A percentile compares a stretch with the other conserved stretches of the same genome.
phyloP scores from a whole-genome alignment of 2,888 invertebrate genomes.

The Leptopterna dolabrata region DNA sequence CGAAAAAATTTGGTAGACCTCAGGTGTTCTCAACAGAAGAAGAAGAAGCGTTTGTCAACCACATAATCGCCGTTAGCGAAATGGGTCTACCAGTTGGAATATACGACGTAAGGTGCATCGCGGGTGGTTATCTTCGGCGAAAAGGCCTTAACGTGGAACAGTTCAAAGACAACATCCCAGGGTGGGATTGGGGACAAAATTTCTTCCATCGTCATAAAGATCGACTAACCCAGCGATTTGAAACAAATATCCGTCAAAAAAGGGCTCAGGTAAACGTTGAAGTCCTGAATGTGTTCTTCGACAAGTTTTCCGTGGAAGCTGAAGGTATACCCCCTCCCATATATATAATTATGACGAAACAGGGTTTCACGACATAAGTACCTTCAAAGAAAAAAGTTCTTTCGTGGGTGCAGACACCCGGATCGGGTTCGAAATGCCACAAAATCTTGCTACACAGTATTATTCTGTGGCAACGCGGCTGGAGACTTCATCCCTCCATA shows the following conservation, averaged over 20 bases:
- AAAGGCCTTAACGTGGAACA: constrained; percentile 3
- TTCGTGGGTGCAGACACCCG: background rate
- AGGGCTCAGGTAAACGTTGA: constrained; percentile 21
- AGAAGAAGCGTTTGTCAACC: constrained; percentile 28
- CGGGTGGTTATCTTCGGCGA: constrained; percentile 12
- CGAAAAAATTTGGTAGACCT: constrained; percentile 16
- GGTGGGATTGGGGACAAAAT: constrained; percentile 11
- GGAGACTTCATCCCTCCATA: constrained; percentile 66
- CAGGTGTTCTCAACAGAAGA: constrained; percentile 17
- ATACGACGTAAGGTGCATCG: background rate
- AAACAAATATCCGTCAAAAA: constrained; percentile 24
- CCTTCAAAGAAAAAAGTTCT: constrained; percentile 23
- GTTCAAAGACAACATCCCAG: constrained; percentile 4
- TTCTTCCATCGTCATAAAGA: constrained; percentile 6
- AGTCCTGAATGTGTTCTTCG: background rate
- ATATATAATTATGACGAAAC: background rate
- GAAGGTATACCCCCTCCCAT: background rate
- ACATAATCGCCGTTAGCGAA: constrained; percentile 32
- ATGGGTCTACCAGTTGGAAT: constrained; percentile 21
- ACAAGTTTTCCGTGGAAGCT: constrained; percentile 25
- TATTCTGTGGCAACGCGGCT: constrained; percentile 61
- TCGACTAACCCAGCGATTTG: background rate
- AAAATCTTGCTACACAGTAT: constrained; percentile 21
- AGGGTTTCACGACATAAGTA: background rate
- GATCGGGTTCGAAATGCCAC: background rate